Base-by-base conservation (phyloP, 1,140 invertebrate species). In the Gyrodactylus bullatarudis region DNA sequence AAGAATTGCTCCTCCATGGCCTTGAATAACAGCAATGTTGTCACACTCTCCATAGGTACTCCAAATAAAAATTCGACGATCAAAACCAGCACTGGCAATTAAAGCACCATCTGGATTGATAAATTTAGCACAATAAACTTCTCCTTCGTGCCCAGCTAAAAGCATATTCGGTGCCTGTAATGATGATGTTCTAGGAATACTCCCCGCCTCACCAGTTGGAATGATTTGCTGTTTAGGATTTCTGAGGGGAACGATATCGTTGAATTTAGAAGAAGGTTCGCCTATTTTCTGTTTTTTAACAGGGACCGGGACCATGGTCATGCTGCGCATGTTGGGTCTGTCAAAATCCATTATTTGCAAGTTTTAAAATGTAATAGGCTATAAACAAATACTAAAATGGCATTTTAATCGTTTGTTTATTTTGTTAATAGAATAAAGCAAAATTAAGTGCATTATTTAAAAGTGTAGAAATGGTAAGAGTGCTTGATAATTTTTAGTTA, bases 11-110 rank as follows among this genome's bases (percentile, higher is more conserved):
- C 94, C 94, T 21, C 87, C 89, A 80, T 99, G 95, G 0, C 91
- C 85, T 71, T 86, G 80, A 84, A 98, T 85, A 8, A 87, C 85
- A 76, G 88, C 88, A 75, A 94, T 86, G 81, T 97, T 99, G 77
- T 98, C 91, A 83, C 93, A 98, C 78, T 99, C 91, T 1, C 89
- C 93, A 81, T 92, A 94, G 0, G 92, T 89, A 81, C 88, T 91
- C 95, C 95, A 99, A 76, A 98, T 84, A 94, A 91, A 91, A 76
- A 99, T 92, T 82, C 90, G 86, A 79, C 91, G 83, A 79, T 99
- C 95, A 80, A 91, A 93, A n/a, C 94, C 95, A 27, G 88, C 87
- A 0, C 91, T 92, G 8, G 90, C 89, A 23, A 98, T 80, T 78
- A 92, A 86, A 76, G 89, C 86, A 23, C 94, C 93, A 80, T 97